Percentiles rank a stretch among this genome's conserved stretches.
Evolutionary conservation across 2,113 vertebrate genomes (phyloP).

Genomic region (Aegotheles bennettii): DNA sequence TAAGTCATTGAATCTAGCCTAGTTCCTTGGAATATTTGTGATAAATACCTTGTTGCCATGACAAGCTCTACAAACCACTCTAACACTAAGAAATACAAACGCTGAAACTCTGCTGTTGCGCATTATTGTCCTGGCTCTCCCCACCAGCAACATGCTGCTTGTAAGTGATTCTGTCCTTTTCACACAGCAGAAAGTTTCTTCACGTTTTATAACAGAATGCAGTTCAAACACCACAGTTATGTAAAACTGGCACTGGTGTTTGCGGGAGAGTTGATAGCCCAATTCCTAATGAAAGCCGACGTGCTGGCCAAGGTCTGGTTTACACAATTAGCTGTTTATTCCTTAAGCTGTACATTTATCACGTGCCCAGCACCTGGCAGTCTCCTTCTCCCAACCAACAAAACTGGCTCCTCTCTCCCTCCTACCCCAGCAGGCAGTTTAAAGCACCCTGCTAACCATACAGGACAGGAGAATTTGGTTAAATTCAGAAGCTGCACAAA

Average conservation of each 20-base stretch:
- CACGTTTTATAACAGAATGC: not conserved
- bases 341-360: accelerated
- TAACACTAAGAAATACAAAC: not conserved
- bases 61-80: not conserved
- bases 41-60: not conserved
- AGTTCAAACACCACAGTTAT: not conserved
- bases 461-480: not conserved
- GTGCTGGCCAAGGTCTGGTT: not conserved
- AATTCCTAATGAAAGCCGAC: not conserved
- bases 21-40: not conserved
- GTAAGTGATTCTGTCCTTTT: not conserved
- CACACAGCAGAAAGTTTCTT: not conserved
- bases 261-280: not conserved
- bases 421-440: accelerated
- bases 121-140: not conserved
- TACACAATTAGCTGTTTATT: not conserved
- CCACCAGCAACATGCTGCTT: accelerated
- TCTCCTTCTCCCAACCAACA: not conserved
- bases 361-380: accelerated
- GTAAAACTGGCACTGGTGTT: not conserved
- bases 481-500: not conserved
- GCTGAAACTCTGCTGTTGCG: not conserved
- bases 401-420: not conserved
- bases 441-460: not conserved
- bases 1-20: not conserved